Base-by-base conservation (phyloP, 2,888 invertebrate genomes). In the Scaptomyza reducta region DNA sequence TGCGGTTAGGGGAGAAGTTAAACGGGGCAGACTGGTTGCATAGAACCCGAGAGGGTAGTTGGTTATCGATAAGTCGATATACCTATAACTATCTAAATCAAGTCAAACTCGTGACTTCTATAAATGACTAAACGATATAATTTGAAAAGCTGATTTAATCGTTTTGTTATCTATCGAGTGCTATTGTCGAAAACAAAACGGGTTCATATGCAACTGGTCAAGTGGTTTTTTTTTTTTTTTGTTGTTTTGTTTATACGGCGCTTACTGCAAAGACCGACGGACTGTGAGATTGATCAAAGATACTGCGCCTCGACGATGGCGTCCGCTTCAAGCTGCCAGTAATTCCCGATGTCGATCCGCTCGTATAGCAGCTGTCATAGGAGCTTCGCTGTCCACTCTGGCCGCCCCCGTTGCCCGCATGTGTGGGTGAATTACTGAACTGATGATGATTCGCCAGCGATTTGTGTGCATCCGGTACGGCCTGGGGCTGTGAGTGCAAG, bases 401-500 rank as follows among this genome's bases (percentile, higher is more conserved):
- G 1, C n/a, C 71, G 16, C 53, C 68, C 7, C 53, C 70, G 13
- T 44, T 46, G 6, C 35, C 14, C 38, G 65, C 64, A 31, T 82
- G 79, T 38, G 84, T 84, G 51, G 91, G 90, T 41, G 91, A 91
- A 66, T 88, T 89, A 42, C 47, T 51, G 50, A 55, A 70, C 35
- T 88, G 85, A 62, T 83, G 89, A 66, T 90, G 90, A 70, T 90
- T 90, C 60, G 79, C 83, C 61, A 89, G 76, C 29, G 89, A 90
- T 74, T 77, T 89, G 25, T 74, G 67, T 25, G 87, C 85, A 70
- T 90, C 90, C 11, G 92, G 92, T 33, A 92, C 92, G 13, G 92
- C 90, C 62, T 91, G 91, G 0, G 92, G 92, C 69, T 90, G 91
- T 22, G 91, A 91, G 16, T 88, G 91, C 25, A 90, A 91, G 14